Percentiles rank a stretch among this genome's conserved stretches.
Evolutionary conservation across 2,888 invertebrate genomes (phyloP).

Genomic region (Agonopterix heracliana): DNA sequence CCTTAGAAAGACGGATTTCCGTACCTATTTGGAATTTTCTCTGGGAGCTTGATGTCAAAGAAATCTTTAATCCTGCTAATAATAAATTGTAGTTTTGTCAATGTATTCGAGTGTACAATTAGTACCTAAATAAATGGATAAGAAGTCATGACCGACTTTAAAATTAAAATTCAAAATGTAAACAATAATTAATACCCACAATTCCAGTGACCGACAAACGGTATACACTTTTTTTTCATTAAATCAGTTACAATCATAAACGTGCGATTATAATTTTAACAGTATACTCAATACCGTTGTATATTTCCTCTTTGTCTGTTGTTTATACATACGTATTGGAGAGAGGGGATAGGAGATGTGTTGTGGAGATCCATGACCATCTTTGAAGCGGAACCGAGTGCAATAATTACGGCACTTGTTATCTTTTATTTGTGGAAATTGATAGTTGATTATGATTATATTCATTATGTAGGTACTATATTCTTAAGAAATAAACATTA

Average conservation of each 20-base stretch:
- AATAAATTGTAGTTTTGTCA: too few relatives aligned
- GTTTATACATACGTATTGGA: conserved; percentile 6
- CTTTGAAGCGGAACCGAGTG: conserved; percentile 23
- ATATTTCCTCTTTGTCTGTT: conserved; percentile 18
- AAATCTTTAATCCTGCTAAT: too few relatives aligned
- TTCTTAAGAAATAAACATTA: too few relatives aligned
- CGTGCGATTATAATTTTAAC: conserved; percentile 15
- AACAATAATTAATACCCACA: not conserved
- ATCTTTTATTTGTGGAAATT: conserved; percentile 1
- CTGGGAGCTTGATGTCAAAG: too few relatives aligned
- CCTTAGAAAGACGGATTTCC: too few relatives aligned
- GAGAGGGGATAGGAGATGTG: conserved; percentile 14
- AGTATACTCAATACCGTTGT: conserved; percentile 24
- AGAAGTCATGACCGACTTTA: not conserved
- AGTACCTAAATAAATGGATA: too few relatives aligned
- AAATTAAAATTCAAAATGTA: not conserved
- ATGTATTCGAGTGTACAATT: too few relatives aligned
- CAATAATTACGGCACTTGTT: not conserved
- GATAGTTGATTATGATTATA: not conserved
- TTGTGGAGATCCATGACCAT: conserved; percentile 17
- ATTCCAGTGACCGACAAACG: conserved; percentile 20
- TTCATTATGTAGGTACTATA: not conserved
- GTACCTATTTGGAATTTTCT: too few relatives aligned
- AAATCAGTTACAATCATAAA: conserved; percentile 19
- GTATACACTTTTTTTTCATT: conserved; percentile 7